phyloP scores from a whole-genome alignment of 2,888 invertebrate species.

The Heterodera filipjevi region DNA sequence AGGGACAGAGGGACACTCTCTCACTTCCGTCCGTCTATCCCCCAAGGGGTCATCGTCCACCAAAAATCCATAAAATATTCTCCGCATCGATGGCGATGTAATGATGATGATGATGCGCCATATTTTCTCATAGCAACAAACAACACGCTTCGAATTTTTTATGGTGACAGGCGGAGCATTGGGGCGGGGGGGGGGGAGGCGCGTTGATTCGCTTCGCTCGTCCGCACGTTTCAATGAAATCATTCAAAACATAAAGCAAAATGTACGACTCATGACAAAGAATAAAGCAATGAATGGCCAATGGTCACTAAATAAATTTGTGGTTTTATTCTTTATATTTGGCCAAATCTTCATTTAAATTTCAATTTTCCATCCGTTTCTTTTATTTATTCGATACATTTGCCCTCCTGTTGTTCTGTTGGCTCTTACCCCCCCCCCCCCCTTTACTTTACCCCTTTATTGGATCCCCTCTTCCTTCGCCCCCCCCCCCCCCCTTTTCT shows the following conservation, averaged over 20 bases:
- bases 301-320: too few relatives aligned
- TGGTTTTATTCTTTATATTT: too few relatives aligned
- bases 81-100: background rate
- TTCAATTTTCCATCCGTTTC: too few relatives aligned
- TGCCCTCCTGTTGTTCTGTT: too few relatives aligned
- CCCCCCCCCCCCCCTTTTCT: constrained; percentile 26
- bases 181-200: background rate
- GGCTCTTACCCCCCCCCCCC: too few relatives aligned
- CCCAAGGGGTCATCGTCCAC: constrained; percentile 1
- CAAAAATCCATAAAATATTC: background rate
- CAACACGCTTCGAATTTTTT: background rate
- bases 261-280: too few relatives aligned
- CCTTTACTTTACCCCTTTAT: too few relatives aligned
- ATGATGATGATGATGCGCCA: background rate
- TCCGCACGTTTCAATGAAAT: background rate
- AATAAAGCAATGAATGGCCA: too few relatives aligned
- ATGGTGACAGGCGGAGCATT: background rate
- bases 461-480: background rate
- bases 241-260: background rate
- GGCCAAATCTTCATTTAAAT: too few relatives aligned
- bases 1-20: background rate
- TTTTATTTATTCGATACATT: too few relatives aligned
- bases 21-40: background rate
- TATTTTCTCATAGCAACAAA: background rate
- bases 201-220: too few relatives aligned